Base-by-base conservation (phyloP, 1,140 invertebrate genomes). In the Drosophila ironensis region DNA sequence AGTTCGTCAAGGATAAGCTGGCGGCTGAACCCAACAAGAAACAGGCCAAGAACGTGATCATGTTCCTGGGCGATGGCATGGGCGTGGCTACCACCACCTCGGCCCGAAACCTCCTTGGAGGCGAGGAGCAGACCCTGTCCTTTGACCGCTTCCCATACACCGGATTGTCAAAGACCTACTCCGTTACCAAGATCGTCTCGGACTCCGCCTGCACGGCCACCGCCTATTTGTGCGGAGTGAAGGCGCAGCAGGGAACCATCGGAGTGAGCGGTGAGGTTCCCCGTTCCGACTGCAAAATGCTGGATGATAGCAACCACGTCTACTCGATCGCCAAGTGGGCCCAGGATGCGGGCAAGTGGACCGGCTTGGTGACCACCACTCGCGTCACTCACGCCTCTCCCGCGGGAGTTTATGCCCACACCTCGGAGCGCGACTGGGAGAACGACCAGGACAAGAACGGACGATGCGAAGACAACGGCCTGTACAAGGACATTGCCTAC, bases 41-140 rank as follows among this genome's bases (percentile, higher is more conserved):
- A 27, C 75, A 88, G 48, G 92, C 94, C 2, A 93, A 94, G 77
- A 96, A 96, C 88, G 92, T 95, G 1, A 95, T 96, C 40, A 78
- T 96, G 19, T 96, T 96, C 66, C 90, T 97, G 28, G 96, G 95
- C 2, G 95, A 96, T 86, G 95, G 95, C 1, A 96, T 96, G 94
- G 94, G 94, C 1, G 91, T 96, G n/a, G 91, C 94, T 0, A 95
- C 95, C 1, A 88, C 95, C 1, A 93, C 94, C 35, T 94, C 95
- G 0, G 92, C 93, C 0, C 91, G 95, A 27, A 94, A 94, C 1
- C 92, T 93, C 25, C 12, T 82, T 17, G 81, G 82, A 1, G 95
- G 93, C 5, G 95, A 97, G 90, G 94, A 96, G 66, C 89, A 90
- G 22, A 69, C 92, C 6, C 90, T 96, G 22, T 92, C 92, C 25